Conservation (phyloP, 1,140 invertebrate genomes). For the Caenorhabditis latens region DNA sequence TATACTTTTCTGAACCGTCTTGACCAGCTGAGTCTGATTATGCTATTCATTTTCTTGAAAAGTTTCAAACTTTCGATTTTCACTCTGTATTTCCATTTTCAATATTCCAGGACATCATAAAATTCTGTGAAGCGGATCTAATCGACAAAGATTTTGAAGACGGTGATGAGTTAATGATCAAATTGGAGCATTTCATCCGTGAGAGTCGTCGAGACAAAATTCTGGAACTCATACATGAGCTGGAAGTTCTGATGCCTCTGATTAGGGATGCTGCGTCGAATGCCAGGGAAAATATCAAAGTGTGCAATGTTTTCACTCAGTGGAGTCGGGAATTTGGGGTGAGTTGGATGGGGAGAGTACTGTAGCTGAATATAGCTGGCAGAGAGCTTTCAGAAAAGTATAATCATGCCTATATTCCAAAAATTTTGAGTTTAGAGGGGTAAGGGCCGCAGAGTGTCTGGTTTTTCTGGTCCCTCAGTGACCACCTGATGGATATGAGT, state of each 20-base stretch:
- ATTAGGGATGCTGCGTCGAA: slow-evolving; percentile 64
- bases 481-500: no score
- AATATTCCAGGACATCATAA: slow-evolving; percentile 51
- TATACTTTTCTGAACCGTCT: no score
- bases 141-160: slow-evolving; percentile 54
- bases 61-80: neutral
- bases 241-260: slow-evolving; percentile 63
- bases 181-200: neutral
- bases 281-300: slow-evolving; percentile 67
- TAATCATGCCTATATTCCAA: no score
- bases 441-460: no score
- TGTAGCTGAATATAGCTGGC: no score
- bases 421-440: no score
- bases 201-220: slow-evolving; percentile 52
- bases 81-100: neutral
- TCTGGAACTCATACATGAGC: slow-evolving; percentile 57
- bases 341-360: neutral
- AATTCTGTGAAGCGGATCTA: slow-evolving; percentile 25
- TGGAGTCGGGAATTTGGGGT: slow-evolving; percentile 66
- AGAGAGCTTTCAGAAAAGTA: no score
- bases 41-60: neutral
- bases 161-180: slow-evolving; percentile 10
- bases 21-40: no score
- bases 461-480: no score
- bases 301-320: slow-evolving; percentile 65